Evolutionary conservation across 2,888 invertebrate genomes (phyloP).

Genomic region (Tetranychus truncatus): DNA sequence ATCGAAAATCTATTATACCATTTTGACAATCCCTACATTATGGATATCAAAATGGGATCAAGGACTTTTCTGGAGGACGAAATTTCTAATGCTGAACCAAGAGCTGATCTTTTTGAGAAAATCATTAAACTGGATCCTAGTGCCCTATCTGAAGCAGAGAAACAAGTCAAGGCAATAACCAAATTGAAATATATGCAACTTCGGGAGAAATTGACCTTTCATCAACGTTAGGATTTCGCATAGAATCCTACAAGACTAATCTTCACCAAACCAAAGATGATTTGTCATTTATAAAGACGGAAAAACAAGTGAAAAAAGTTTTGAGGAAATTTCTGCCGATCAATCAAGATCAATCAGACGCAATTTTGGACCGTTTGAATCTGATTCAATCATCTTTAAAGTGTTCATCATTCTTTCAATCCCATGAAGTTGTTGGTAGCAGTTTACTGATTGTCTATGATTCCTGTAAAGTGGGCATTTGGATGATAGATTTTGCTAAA

Average conservation of each 20-base stretch:
- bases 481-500: constrained; percentile 96
- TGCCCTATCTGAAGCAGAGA: constrained; percentile 69
- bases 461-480: constrained; percentile 63
- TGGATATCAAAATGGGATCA: no score
- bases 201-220: constrained; percentile 77
- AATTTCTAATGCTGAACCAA: constrained; percentile 58
- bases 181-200: constrained; percentile 75
- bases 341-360: constrained; percentile 43
- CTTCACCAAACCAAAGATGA: not conserved
- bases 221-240: constrained; percentile 75
- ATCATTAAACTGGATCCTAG: constrained; percentile 79
- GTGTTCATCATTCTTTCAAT: constrained; percentile 54
- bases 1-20: constrained; percentile 78
- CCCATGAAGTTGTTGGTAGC: constrained; percentile 76
- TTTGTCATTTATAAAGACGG: not conserved
- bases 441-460: constrained; percentile 87
- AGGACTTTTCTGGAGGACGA: constrained; percentile 83
- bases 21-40: constrained; percentile 65
- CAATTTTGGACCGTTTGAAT: constrained; percentile 52
- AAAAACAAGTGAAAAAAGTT: constrained; percentile 30
- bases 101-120: constrained; percentile 78
- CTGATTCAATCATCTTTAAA: constrained; percentile 61
- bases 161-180: constrained; percentile 60
- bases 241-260: constrained; percentile 67
- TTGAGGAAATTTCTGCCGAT: constrained; percentile 54